phyloP scores from a whole-genome alignment of 2,113 vertebrate species.

The Erythrolamprus reginae region DNA sequence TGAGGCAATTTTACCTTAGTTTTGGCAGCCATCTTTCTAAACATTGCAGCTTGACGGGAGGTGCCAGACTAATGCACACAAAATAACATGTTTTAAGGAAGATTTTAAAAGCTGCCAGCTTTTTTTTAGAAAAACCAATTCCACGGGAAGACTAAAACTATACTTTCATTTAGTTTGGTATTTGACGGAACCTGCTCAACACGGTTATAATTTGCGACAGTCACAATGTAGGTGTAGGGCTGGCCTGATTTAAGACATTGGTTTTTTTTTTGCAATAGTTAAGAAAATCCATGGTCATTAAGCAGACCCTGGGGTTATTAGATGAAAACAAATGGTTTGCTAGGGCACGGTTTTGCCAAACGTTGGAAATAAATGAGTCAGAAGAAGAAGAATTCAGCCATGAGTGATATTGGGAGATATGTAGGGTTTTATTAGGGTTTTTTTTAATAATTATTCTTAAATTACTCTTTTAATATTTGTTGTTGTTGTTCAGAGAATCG shows the following conservation, averaged over 20 bases:
- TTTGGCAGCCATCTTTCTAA: background rate
- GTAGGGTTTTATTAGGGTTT: no score
- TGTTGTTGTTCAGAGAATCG: no score
- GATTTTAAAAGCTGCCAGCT: background rate
- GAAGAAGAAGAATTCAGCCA: no score
- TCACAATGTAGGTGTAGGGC: accelerated
- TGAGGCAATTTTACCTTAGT: background rate
- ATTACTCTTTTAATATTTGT: no score
- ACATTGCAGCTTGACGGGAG: background rate
- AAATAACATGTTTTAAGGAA: background rate
- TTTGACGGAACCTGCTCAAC: background rate
- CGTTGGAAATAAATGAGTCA: background rate
- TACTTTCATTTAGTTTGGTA: background rate
- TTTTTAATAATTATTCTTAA: no score
- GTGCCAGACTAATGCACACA: background rate
- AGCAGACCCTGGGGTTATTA: background rate
- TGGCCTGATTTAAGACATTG: background rate
- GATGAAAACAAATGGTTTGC: background rate
- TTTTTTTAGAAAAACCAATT: background rate
- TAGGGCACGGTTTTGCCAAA: background rate
- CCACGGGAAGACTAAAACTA: background rate
- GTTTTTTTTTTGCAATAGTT: background rate
- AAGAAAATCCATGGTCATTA: background rate
- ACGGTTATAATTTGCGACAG: background rate
- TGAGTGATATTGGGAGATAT: no score